Percentiles rank a stretch among this genome's conserved stretches.
Evolutionary conservation across 2,797 vertebrate genomes (phyloP).

Genomic region (Acestrorhynchus altus): DNA sequence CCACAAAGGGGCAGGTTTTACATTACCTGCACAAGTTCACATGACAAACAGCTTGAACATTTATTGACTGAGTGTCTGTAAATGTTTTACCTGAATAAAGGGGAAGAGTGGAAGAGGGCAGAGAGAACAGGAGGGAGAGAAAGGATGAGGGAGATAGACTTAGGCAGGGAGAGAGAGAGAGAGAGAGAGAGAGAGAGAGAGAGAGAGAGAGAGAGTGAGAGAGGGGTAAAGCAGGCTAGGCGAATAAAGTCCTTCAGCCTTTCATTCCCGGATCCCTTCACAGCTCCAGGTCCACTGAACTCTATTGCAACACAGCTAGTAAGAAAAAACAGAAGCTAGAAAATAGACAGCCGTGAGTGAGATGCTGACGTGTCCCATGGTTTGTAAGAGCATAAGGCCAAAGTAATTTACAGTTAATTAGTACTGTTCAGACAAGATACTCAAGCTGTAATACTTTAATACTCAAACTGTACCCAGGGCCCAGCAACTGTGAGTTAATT

Average conservation of each 20-base stretch:
- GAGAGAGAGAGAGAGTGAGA: constrained; percentile 35
- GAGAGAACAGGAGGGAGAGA: constrained; percentile 6
- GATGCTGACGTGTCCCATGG: constrained; percentile 15
- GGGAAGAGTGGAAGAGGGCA: constrained; percentile 36
- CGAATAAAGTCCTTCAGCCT: constrained; percentile 45
- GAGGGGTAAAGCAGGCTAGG: constrained; percentile 11
- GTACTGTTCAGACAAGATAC: constrained; percentile 23
- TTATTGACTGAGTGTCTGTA: constrained; percentile 59
- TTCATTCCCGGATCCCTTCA: constrained; percentile 48
- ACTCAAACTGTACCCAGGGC: constrained; percentile 22
- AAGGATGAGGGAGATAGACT: background rate
- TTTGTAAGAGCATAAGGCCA: constrained; percentile 16
- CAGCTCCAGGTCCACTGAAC: constrained; percentile 56
- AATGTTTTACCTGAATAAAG: constrained; percentile 60
- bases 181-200: constrained; percentile 33
- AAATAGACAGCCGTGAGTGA: constrained; percentile 23
- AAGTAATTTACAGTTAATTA: constrained; percentile 33
- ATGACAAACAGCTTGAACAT: constrained; percentile 55
- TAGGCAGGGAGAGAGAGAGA: constrained; percentile 32
- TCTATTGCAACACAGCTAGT: constrained; percentile 50
- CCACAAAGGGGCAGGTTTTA: constrained; percentile 43
- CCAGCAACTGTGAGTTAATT: constrained; percentile 25
- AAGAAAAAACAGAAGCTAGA: constrained; percentile 22
- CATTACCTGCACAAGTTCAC: constrained; percentile 60
- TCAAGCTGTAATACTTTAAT: constrained; percentile 30